Conservation (phyloP, 2,888 invertebrate species). For the Trachelus stipa region DNA sequence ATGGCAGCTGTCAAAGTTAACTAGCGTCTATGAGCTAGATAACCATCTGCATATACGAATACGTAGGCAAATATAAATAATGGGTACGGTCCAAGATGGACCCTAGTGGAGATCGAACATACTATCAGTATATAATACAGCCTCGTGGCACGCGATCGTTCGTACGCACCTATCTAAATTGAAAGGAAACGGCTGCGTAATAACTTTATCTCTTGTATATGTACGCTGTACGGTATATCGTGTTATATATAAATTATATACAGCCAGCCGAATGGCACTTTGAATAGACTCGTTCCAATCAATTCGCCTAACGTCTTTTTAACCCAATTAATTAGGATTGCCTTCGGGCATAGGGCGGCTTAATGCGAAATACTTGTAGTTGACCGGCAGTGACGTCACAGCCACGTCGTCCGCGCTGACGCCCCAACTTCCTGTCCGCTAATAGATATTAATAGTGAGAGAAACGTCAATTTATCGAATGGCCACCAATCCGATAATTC, state of each 20-base stretch:
- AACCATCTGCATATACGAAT: background rate
- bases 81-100: background rate
- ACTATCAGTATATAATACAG: background rate
- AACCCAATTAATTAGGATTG: conserved; percentile 61
- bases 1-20: background rate
- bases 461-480: conserved; percentile 20
- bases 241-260: conserved; percentile 10
- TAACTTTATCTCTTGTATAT: conserved; percentile 46
- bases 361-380: conserved; percentile 67
- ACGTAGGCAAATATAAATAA: background rate
- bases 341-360: conserved; percentile 25
- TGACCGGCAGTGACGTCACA: conserved; percentile 63
- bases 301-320: conserved; percentile 64
- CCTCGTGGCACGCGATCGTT: background rate
- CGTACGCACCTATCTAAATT: conserved; percentile 6
- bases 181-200: conserved; percentile 27
- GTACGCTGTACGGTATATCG: background rate
- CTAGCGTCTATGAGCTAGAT: background rate
- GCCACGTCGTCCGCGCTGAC: conserved; percentile 41
- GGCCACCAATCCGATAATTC: conserved; percentile 16
- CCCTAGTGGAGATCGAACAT: background rate
- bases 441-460: conserved; percentile 63
- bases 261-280: conserved; percentile 16
- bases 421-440: conserved; percentile 54
- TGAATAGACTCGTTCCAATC: conserved; percentile 40